phyloP scores from a whole-genome alignment of 2,888 invertebrate genomes.

The Tuta absoluta region DNA sequence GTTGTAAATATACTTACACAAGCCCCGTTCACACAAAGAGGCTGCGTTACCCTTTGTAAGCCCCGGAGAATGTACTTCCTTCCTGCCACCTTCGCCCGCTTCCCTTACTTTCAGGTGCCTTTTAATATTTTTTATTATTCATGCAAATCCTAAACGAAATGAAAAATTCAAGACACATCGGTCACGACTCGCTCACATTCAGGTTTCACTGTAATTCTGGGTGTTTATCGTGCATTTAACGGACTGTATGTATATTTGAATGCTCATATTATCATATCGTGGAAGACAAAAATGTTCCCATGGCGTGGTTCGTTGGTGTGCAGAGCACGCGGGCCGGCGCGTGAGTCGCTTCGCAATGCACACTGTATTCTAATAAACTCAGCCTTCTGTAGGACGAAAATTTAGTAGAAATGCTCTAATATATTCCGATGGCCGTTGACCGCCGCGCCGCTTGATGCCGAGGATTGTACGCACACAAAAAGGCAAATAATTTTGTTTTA shows the following conservation, averaged over 20 bases:
- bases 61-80: background rate
- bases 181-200: constrained; percentile 76
- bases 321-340: constrained; percentile 72
- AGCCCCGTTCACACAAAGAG: background rate
- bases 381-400: constrained; percentile 82
- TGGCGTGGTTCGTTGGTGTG: constrained; percentile 73
- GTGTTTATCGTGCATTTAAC: constrained; percentile 82
- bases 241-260: constrained; percentile 82
- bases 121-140: constrained; percentile 38
- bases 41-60: background rate
- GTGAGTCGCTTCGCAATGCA: constrained; percentile 73
- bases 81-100: background rate
- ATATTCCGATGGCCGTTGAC: constrained; percentile 78
- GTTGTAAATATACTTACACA: background rate
- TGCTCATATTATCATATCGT: constrained; percentile 81
- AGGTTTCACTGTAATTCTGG: constrained; percentile 81
- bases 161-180: constrained; percentile 76
- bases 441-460: constrained; percentile 61
- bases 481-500: constrained; percentile 16
- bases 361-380: constrained; percentile 77
- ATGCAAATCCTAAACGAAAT: constrained; percentile 61
- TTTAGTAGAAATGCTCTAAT: constrained; percentile 81
- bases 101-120: constrained; percentile 25
- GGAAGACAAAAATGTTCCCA: constrained; percentile 82
- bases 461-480: constrained; percentile 21